Evolutionary conservation across 2,888 invertebrate species (phyloP).

Genomic region (Morinoia aosen): DNA sequence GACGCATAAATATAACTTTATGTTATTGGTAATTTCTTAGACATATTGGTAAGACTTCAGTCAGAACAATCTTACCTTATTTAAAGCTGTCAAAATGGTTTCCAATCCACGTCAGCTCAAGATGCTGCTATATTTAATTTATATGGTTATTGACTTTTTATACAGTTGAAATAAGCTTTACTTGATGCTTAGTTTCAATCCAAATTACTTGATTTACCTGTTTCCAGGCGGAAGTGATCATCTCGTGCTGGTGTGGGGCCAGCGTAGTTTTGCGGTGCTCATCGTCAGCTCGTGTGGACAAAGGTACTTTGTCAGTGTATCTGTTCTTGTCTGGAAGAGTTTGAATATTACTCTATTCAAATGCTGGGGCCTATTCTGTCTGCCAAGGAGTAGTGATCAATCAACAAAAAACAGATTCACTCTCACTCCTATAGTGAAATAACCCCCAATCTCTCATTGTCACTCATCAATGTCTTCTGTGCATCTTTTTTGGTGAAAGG

Average conservation of each 20-base stretch:
- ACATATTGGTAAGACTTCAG: background rate
- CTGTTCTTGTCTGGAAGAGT: background rate
- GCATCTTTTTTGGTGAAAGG: no score
- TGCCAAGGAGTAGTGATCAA: no score
- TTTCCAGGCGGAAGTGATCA: background rate
- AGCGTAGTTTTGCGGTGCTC: background rate
- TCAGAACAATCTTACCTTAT: no score
- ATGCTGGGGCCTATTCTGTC: no score
- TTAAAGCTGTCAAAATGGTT: no score
- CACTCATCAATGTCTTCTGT: no score
- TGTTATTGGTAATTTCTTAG: background rate
- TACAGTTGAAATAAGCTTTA: background rate
- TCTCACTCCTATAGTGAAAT: no score
- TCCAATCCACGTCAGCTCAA: no score
- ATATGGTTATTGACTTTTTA: background rate
- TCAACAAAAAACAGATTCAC: no score
- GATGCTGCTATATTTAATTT: background rate
- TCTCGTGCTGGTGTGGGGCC: slow-evolving; percentile 34
- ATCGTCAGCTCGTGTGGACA: background rate
- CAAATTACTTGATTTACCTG: background rate
- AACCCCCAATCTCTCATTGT: no score
- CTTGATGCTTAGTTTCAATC: background rate
- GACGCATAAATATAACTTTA: background rate
- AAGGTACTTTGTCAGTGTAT: background rate
- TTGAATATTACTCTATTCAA: no score